A percentile compares a stretch with the other conserved stretches of the same genome.
These are phyloP conservation scores for Drosophila hydei DNA, from an alignment of 1,140 invertebrate species.

Conservation along the genomic window DNA sequence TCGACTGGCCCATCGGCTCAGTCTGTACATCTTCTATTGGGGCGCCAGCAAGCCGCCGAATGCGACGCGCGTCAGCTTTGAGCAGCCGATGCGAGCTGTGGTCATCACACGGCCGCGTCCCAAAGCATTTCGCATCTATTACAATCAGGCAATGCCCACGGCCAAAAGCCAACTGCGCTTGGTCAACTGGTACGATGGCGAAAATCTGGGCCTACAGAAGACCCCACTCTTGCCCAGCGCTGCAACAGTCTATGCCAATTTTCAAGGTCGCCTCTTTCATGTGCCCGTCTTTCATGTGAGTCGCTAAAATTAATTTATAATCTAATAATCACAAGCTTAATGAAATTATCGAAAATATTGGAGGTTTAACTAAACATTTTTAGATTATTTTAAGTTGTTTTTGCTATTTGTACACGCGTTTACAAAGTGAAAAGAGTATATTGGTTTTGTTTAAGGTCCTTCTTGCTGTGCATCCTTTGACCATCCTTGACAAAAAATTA, in stretches of 20 bases:
- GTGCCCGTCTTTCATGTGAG: constrained; percentile 88
- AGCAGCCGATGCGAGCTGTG: constrained; percentile 74
- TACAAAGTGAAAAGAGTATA: too few relatives aligned
- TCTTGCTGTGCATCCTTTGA: too few relatives aligned
- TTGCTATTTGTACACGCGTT: too few relatives aligned
- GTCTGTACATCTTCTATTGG: constrained; percentile 82
- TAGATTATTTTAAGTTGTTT: too few relatives aligned
- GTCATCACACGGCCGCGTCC: constrained; percentile 72
- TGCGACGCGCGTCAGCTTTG: constrained; percentile 37
- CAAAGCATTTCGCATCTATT: constrained; percentile 86
- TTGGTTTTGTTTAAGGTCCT: too few relatives aligned
- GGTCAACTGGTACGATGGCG: constrained; percentile 88
- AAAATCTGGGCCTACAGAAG: constrained; percentile 85
- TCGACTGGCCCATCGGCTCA: constrained; percentile 73
- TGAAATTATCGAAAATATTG: too few relatives aligned
- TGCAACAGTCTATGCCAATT: constrained; percentile 86
- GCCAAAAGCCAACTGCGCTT: constrained; percentile 85
- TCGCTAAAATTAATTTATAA: too few relatives aligned
- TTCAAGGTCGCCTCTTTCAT: constrained; percentile 86
- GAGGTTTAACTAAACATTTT: too few relatives aligned
- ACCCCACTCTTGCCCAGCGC: constrained; percentile 86
- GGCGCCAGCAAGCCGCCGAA: constrained; percentile 65
- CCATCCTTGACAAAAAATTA: too few relatives aligned
- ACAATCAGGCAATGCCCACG: constrained; percentile 87
- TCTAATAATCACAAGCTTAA: too few relatives aligned